Percentiles rank a stretch among this genome's conserved stretches.
phyloP scores from a whole-genome alignment of 2,888 invertebrate species.

The Scrobipalpa atriplicella region DNA sequence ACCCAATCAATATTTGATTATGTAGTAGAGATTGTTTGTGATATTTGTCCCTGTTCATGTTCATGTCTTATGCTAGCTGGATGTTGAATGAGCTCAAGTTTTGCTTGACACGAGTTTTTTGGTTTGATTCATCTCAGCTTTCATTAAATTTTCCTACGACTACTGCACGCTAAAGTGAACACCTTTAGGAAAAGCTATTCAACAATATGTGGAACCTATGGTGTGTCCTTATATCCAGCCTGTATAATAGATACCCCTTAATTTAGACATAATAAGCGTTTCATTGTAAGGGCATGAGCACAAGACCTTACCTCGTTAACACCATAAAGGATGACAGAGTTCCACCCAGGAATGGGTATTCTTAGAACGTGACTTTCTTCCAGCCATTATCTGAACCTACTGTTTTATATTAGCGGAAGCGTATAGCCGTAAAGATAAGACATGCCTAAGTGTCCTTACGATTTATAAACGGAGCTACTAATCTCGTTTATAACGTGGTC shows the following conservation, averaged over 20 bases:
- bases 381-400: slow-evolving; percentile 57
- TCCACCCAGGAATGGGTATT: slow-evolving; percentile 61
- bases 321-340: slow-evolving; percentile 65
- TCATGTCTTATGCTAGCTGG: too few species aligned
- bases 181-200: too few species aligned
- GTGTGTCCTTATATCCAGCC: not conserved
- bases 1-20: too few species aligned
- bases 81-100: too few species aligned
- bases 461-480: slow-evolving; percentile 11
- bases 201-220: slow-evolving; percentile 32
- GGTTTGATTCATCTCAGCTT: too few species aligned
- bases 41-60: too few species aligned
- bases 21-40: too few species aligned
- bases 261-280: slow-evolving; percentile 61
- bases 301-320: slow-evolving; percentile 63
- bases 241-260: slow-evolving; percentile 39
- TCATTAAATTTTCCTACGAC: too few species aligned
- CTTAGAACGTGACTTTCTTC: slow-evolving; percentile 68
- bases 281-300: slow-evolving; percentile 53
- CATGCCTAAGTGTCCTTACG: slow-evolving; percentile 11
- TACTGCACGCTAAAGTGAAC: too few species aligned
- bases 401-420: slow-evolving; percentile 43
- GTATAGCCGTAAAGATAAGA: slow-evolving; percentile 24
- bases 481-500: slow-evolving; percentile 16
- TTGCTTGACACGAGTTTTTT: too few species aligned